Evolutionary conservation across 2,113 vertebrate genomes (phyloP).

Genomic region (Lophotis ruficrista): DNA sequence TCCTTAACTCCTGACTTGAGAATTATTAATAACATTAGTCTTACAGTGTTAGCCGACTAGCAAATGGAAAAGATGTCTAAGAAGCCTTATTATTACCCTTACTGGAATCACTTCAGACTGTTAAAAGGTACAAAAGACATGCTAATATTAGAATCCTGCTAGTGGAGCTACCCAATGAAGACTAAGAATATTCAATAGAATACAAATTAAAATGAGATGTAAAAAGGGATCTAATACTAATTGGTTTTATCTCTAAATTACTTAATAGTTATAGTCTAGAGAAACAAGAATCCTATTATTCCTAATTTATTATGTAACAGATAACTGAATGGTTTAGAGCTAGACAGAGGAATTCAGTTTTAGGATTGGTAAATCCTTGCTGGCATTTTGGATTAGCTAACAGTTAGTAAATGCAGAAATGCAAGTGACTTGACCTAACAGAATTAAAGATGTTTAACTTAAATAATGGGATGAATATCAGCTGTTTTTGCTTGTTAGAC

Average conservation of each 20-base stretch:
- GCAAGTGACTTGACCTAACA: background rate
- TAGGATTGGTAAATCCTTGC: conserved; percentile 1
- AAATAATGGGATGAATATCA: background rate
- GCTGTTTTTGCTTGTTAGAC: background rate
- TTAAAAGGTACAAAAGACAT: conserved; percentile 69
- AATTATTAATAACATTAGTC: conserved; percentile 73
- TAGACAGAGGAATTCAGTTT: background rate
- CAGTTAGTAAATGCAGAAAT: background rate
- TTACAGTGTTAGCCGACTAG: conserved; percentile 64
- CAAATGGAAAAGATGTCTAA: conserved; percentile 64
- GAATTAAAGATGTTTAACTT: background rate
- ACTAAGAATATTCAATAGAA: conserved; percentile 38
- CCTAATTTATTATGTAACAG: conserved; percentile 18
- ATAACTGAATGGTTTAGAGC: background rate
- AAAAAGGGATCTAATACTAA: conserved; percentile 41
- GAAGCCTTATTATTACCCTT: conserved; percentile 65
- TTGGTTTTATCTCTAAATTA: conserved; percentile 62
- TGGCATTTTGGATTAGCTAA: background rate
- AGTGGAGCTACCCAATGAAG: conserved; percentile 31
- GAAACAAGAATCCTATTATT: conserved; percentile 21
- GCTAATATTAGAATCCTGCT: conserved; percentile 45
- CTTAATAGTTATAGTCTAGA: conserved; percentile 1
- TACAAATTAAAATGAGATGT: conserved; percentile 46
- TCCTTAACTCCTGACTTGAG: conserved; percentile 67
- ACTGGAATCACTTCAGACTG: conserved; percentile 49